Conservation (phyloP, 2,113 vertebrate species). For the Zosterops lateralis region DNA sequence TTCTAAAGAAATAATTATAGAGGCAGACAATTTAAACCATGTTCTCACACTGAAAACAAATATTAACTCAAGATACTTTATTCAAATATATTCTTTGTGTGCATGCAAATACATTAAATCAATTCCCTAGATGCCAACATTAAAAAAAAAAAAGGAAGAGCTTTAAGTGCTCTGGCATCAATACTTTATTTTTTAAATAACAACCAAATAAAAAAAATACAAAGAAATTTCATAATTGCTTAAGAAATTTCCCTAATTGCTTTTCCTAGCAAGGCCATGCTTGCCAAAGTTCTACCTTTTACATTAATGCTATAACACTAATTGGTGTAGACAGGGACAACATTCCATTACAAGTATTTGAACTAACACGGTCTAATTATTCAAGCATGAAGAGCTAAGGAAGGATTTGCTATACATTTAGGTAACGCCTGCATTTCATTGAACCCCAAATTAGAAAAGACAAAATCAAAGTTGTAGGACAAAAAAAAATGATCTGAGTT, state of each 20-base stretch:
- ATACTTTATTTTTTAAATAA: neutral
- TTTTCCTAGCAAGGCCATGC: neutral
- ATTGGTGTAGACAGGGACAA: constrained; percentile 17
- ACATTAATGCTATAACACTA: neutral
- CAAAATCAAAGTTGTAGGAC: neutral
- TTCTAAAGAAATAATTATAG: neutral
- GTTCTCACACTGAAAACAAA: neutral
- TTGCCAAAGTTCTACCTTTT: neutral
- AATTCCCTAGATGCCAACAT: neutral
- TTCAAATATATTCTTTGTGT: neutral
- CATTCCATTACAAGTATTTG: constrained; percentile 51
- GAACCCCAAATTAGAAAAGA: neutral
- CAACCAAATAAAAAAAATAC: neutral
- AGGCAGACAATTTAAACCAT: neutral
- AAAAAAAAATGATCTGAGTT: neutral
- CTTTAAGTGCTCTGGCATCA: neutral
- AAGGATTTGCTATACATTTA: constrained; percentile 4
- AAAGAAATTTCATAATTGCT: neutral
- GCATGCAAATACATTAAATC: neutral
- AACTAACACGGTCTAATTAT: constrained; percentile 43
- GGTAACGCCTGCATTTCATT: neutral
- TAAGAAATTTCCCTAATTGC: neutral
- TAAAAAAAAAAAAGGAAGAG: neutral
- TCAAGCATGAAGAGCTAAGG: constrained; percentile 9
- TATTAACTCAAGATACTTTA: neutral